These are phyloP conservation scores for Chironomus riparius DNA, from an alignment of 2,888 invertebrate genomes.

Conservation along the genomic window DNA sequence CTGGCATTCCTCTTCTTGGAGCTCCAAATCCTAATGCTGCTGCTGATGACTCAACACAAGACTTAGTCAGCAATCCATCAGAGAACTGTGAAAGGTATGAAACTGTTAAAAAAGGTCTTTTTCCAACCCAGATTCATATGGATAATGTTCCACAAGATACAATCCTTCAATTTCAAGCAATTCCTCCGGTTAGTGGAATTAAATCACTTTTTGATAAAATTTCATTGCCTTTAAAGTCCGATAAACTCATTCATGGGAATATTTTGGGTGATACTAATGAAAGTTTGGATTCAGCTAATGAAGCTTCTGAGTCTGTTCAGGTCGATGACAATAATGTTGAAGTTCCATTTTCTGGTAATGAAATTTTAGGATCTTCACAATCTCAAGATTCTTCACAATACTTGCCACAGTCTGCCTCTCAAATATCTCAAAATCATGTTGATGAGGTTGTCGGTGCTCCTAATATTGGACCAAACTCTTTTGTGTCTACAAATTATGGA, in stretches of 20 bases:
- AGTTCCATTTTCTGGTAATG: too few relatives aligned
- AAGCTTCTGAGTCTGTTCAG: not conserved
- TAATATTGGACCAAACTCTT: not conserved
- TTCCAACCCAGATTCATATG: not conserved
- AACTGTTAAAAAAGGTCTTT: not conserved
- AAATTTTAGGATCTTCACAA: too few relatives aligned
- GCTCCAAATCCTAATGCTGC: not conserved
- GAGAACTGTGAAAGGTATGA: not conserved
- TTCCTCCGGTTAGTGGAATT: not conserved
- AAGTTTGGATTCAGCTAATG: not conserved
- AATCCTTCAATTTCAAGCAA: not conserved
- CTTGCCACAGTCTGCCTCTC: too few relatives aligned
- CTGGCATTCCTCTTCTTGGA: not conserved
- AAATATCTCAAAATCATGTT: not conserved
- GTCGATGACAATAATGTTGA: not conserved
- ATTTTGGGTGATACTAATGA: not conserved
- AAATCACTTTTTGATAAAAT: not conserved
- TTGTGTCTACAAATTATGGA: not conserved
- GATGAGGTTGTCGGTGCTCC: not conserved
- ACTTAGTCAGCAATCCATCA: not conserved
- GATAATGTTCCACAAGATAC: not conserved
- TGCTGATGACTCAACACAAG: not conserved
- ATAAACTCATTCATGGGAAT: conserved; percentile 12
- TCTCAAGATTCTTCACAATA: too few relatives aligned
- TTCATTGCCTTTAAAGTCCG: not conserved